These are phyloP conservation scores for Caerostris darwini DNA, from an alignment of 1,140 invertebrate genomes.

Conservation along the genomic window DNA sequence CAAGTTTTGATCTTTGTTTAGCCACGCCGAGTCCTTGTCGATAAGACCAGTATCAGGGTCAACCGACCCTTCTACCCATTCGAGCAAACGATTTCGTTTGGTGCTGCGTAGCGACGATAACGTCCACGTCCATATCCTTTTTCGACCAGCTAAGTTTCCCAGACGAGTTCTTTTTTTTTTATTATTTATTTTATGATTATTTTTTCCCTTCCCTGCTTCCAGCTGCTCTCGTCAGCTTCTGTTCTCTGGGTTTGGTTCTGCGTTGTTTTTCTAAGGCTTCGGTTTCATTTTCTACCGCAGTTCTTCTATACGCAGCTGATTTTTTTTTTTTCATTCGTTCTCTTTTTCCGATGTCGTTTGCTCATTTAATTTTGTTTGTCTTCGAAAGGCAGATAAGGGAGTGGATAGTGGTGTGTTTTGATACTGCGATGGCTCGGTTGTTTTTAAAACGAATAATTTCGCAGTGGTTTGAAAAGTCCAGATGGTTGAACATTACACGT, in stretches of 20 bases:
- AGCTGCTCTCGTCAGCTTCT: neutral
- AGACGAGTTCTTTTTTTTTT: constrained; percentile 20
- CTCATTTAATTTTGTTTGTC: neutral
- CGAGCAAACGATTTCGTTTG: constrained; percentile 34
- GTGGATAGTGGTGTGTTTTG: no score
- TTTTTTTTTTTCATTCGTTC: neutral
- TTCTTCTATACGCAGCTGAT: neutral
- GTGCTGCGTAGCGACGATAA: constrained; percentile 40
- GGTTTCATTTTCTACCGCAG: neutral
- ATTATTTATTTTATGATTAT: neutral
- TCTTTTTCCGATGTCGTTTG: neutral
- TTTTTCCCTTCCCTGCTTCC: neutral
- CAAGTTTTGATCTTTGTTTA: constrained; percentile 49
- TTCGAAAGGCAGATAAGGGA: neutral
- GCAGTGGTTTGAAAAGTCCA: no score
- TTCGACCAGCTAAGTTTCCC: constrained; percentile 4
- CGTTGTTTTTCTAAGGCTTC: constrained; percentile 25
- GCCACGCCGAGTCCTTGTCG: neutral
- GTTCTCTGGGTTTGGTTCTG: neutral
- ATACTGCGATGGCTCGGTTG: no score
- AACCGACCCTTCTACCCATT: constrained; percentile 37
- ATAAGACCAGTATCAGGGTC: constrained; percentile 47
- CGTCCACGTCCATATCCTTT: constrained; percentile 31
- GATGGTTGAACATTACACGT: no score
- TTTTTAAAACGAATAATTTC: no score